Evolutionary conservation across 2,797 vertebrate genomes (phyloP), one percentile per base, ranked within the genome.

Genomic region (Hippoglossus hippoglossus): DNA sequence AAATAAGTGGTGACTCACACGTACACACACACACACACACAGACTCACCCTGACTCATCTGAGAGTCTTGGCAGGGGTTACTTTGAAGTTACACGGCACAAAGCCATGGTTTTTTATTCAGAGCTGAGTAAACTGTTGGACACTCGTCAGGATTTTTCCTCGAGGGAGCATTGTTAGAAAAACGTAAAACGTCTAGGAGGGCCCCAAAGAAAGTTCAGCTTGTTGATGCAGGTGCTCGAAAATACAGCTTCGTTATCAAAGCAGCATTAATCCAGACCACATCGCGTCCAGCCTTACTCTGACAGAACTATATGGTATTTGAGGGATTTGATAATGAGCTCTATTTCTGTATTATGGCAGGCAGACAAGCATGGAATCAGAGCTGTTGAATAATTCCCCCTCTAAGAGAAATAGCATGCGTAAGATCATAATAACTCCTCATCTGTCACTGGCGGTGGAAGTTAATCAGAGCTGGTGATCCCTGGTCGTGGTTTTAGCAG

Each of bases 391-490:
- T 74, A 50, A 85, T 77, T 77, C 36, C 66, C 69, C 75, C 36
- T 84, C 50, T 46, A 46, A 79, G 73, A 73, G 53, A 73, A 81
- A 57, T 57, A 77, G 66, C 73, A 74, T 73, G 59, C 73, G 77
- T 63, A 83, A 83, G 78, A 84, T 81, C 74, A 66, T 74, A 73
- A 83, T 80, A 79, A 77, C 68, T 82, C 60, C 61, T 85, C 73
- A 64, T 88, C 71, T 79, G 84, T 81, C 75, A 77, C 67, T 74
- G 77, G 71, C 52, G 75, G 79, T 84, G 31, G 7, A 67, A 66
- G 77, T 86, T 84, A 84, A 89, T 90, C 86, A 89, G 83, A 75
- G 85, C 80, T 77, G 67, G 75, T 86, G 62, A 87, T 85, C 76
- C 83, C 82, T 84, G 54, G 75, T 75, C 79, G 80, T 87, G 80